Evolutionary conservation across 2,797 vertebrate species (phyloP), one percentile per base, ranked within the genome.

Genomic region (Poeciliopsis infans): DNA sequence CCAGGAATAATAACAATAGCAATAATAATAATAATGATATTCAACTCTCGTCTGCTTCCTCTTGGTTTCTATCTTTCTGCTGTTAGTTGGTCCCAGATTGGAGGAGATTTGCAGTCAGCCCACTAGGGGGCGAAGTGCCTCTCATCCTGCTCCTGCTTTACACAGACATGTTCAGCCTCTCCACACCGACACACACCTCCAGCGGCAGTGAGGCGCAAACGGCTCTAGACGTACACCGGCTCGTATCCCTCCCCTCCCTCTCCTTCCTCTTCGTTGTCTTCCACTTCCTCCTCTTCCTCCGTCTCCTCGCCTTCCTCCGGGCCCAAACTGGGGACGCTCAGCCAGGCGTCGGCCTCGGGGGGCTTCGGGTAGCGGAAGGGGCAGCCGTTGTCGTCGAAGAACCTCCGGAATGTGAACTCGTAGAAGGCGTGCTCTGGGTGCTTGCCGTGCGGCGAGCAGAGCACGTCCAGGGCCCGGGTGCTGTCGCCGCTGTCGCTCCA

Each of bases 371-470:
- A 98, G 80, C 97, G 95, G 89, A 99, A 99, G 0, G 98, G 98
- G 91, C 98, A 98, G 69, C 98, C 98, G 0, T 99, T 97, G 94
- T 99, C 98, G 55, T 99, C 98, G 0, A 99, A 99, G 95, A 99
- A 99, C 83, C 98, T 95, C 77, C 98, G 97, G 95, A 99, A 99
- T 86, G 98, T 99, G 91, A 99, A 99, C 87, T 99, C 98, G 0
- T 99, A 99, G 89, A 99, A 99, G 7, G 98, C 98, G 8, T 99
- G 98, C 86, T 99, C 98, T 0, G 98, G 97, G 90, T 99, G 98
- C 85, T 98, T 99, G 88, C 94, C 96, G 4, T 95, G 95, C 0
- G 97, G 95, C 6, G 96, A 96, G 81, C 96, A 94, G 45, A 98
- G 95, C 0, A 94, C 89, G 86, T 99, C 98, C 96, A 97, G 95